Base-by-base conservation (phyloP, 1,140 invertebrate genomes). In the Sinonovacula constricta region DNA sequence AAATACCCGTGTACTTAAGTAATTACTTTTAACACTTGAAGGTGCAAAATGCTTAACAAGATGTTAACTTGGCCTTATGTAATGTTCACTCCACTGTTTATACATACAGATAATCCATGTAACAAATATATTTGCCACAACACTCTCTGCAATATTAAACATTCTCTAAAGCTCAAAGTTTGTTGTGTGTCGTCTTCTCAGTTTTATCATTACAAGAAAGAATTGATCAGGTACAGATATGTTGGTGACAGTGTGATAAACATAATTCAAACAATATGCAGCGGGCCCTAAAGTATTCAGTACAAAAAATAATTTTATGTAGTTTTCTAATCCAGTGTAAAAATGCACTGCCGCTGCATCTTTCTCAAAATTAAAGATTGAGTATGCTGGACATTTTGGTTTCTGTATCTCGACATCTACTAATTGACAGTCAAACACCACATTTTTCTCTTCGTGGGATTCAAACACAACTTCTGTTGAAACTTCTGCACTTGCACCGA, bases 1-100 rank as follows among this genome's bases (percentile, higher is more conserved):
- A 28, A 86, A 86, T 5, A 88, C 83, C 57, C 84, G 68, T 54
- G 86, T 88, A 12, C 39, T 75, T 39, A 84, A 81, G 83, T 80
- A 86, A 12, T 84, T 54, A 49, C 31, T 63, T 66, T 80, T 83
- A 53, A 88, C 87, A 28, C 76, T 76, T 62, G 76, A 60, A 59
- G 86, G 88, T 80, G 75, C 12, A 66, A 79, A 82, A 33, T 72
- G 59, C 18, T 45, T 28, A 10, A 81, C 59, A 15, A 77, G 49
- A 12, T 67, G 22, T 15, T 62, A 51, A 2, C 53, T 24, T 57
- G 70, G 68, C 74, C 74, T 77, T 15, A 74, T 78, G 33, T 77
- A 36, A 49, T 68, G 10, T 56, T 81, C 68, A 24, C 56, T 31
- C 65, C 80, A 81, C 33, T 78, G 75, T 26, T 74, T 72, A 0